phyloP scores from a whole-genome alignment of 2,888 invertebrate genomes.

The Drosophila multiciliata region DNA sequence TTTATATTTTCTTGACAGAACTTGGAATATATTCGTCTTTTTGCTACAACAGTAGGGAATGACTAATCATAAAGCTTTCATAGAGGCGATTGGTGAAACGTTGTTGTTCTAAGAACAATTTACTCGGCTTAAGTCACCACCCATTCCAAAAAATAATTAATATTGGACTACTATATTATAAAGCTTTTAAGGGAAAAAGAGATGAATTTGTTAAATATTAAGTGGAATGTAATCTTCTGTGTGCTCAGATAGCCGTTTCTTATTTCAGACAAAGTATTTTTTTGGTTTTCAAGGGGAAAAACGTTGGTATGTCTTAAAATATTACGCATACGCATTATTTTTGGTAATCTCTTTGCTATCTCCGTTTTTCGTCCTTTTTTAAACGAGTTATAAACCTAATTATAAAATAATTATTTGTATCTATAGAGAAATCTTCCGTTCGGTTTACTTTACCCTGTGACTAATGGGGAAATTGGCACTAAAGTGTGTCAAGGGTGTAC shows the following conservation, averaged over 20 bases:
- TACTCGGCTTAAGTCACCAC: neutral
- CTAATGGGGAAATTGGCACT: conserved; percentile 1
- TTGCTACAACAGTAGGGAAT: neutral
- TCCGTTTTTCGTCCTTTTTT: neutral
- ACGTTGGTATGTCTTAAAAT: conserved; percentile 16
- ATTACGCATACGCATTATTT: conserved; percentile 33
- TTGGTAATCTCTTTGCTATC: neutral
- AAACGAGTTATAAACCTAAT: neutral
- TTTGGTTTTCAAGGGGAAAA: conserved; percentile 3
- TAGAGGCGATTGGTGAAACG: neutral
- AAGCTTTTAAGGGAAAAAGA: neutral
- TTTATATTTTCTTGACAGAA: neutral
- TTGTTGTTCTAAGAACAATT: neutral
- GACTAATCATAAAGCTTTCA: neutral
- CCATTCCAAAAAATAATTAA: neutral
- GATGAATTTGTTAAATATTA: neutral
- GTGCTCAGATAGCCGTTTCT: neutral
- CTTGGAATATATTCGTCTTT: neutral
- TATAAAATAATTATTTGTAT: neutral
- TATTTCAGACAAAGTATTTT: neutral
- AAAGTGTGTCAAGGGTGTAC: conserved; percentile 56
- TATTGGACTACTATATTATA: neutral
- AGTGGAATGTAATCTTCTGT: neutral
- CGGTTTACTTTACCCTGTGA: neutral
- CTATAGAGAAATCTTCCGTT: neutral